Base-by-base conservation (phyloP, 2,888 invertebrate genomes). In the Eupithecia subfuscata region DNA sequence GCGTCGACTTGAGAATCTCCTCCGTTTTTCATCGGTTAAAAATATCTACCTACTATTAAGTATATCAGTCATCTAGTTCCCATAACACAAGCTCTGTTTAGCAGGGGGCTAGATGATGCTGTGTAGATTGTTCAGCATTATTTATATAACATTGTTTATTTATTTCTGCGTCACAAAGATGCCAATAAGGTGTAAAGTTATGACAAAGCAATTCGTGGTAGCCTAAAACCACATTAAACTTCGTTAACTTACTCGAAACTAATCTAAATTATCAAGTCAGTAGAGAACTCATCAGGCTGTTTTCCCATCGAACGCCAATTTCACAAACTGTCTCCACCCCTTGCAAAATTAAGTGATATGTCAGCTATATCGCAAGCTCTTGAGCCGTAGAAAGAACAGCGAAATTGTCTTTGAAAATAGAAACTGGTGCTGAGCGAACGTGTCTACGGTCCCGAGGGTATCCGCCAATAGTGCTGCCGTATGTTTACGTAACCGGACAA, bases 351-450 rank as follows among this genome's bases (percentile, higher is more conserved):
- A 89, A 85, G 86, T 87, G 85, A 84, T 88, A 87, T 85, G 86
- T 87, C 87, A 86, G 87, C 83, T 87, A 85, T 86, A 88, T 86
- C 83, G 85, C 83, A 80, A 88, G 86, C 87, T 86, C 82, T 88
- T 86, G 85, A 88, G 86, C 85, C 84, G 79, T 78, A 78, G 81
- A 87, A 89, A 89, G 88, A 89, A 89, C 88, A 88, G 84, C 85
- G 84, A 86, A 91, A 91, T 91, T 90, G 90, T 92, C 90, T 92
- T 89, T 88, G 88, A 88, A 89, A 89, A 88, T 89, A 87, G 88
- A 85, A 86, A 88, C 87, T 88, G 87, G 86, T 89, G 90, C 91
- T 90, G 90, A 90, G 87, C 87, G 88, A 89, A 90, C 91, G 91
- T 92, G 92, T 90, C 88, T 84, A 75, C 80, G 83, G 87, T 90